Percentiles rank a stretch among this genome's conserved stretches.
Evolutionary conservation across 2,113 vertebrate genomes (phyloP).

Genomic region (Misgurnus mizolepis): DNA sequence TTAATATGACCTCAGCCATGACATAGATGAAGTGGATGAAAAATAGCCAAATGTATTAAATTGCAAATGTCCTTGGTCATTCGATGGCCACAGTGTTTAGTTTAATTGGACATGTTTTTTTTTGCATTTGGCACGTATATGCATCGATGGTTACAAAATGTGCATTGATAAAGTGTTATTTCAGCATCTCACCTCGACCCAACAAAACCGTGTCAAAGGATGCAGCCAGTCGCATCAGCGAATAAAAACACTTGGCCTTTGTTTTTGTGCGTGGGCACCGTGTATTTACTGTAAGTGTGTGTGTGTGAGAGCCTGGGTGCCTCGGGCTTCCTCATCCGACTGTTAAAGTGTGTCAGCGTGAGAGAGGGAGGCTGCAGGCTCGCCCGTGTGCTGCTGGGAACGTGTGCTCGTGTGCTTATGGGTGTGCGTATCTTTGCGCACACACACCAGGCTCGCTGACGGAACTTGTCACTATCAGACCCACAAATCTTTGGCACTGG

Average conservation of each 20-base stretch:
- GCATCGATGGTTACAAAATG: background rate
- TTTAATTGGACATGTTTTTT: background rate
- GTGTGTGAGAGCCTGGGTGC: constrained; percentile 44
- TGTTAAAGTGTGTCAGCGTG: constrained; percentile 72
- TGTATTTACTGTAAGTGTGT: constrained; percentile 27
- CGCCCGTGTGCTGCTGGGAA: constrained; percentile 68
- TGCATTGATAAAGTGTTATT: background rate
- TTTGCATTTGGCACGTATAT: background rate
- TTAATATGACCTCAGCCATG: constrained; percentile 45
- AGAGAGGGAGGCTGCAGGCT: constrained; percentile 67
- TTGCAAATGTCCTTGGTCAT: constrained; percentile 42
- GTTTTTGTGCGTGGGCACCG: constrained; percentile 32
- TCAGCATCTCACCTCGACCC: background rate
- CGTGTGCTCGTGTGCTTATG: constrained; percentile 51
- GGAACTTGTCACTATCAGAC: constrained; percentile 88
- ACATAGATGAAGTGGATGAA: constrained; percentile 38
- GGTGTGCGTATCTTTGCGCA: constrained; percentile 45
- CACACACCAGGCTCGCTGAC: constrained; percentile 66
- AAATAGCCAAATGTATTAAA: constrained; percentile 42
- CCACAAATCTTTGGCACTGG: constrained; percentile 88
- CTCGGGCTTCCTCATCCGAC: constrained; percentile 67
- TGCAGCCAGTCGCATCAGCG: background rate
- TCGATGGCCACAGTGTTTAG: constrained; percentile 1
- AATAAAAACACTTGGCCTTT: constrained; percentile 23
- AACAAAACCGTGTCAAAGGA: background rate